Evolutionary conservation across 2,113 vertebrate species (phyloP), one percentile per base, ranked within the genome.

Genomic region (Hirundichthys speculiger): DNA sequence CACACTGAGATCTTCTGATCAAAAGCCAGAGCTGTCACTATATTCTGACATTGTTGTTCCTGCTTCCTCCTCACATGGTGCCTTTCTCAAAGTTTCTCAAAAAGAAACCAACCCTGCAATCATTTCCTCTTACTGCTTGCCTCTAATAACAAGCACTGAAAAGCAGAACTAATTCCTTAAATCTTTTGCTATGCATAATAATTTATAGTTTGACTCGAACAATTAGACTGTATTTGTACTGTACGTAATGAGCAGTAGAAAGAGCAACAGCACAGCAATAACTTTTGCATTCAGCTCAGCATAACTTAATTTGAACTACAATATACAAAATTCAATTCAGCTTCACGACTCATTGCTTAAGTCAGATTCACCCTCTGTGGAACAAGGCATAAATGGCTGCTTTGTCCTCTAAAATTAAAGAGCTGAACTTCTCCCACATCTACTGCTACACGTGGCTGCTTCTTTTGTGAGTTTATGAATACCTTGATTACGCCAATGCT

Each of bases 341-440:
- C 54, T 34, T n/a, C 67, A 61, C 13, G 46, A 87, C 38, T 74
- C 73, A 76, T 70, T 72, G 59, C 75, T 77, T 46, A 49, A 69
- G 75, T 77, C 67, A 63, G 24, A 73, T 57, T 79, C 55, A 59
- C 56, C 60, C 18, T 65, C 61, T 9, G 20, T 59, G 66, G 70
- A 74, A 86, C 71, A 77, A 77, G 72, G 55, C 65, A 63, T 47
- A 79, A 84, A 81, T 70, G 73, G 66, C 41, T 74, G 79, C 80
- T 88, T 88, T 88, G 84, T 86, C 80, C 78, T 62, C 19, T 38
- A 82, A 85, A 86, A 90, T 85, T 75, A 75, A 78, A 70, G 69
- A 77, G 60, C 73, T 73, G 75, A 82, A 85, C 74, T 77, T 84
- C 67, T 52, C 64, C 87, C 69, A 72, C 73, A 73, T 83, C 75